These are phyloP conservation scores for Ellobius talpinus DNA, from an alignment of 2,113 vertebrate species.

Conservation along the genomic window DNA sequence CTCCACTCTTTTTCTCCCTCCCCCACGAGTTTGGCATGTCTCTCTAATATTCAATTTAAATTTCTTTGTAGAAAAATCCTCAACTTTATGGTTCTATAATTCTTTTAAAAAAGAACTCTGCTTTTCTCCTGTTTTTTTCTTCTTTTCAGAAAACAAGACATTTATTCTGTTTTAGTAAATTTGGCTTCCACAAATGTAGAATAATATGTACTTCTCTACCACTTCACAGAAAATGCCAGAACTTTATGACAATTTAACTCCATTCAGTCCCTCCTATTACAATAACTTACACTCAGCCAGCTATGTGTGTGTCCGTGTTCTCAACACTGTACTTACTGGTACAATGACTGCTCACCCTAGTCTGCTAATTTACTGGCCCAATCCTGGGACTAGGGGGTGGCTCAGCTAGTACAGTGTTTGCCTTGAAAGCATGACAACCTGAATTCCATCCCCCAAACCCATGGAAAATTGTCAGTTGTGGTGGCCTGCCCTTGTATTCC, in stretches of 20 bases:
- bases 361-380: neutral
- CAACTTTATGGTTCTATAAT: conserved; percentile 36
- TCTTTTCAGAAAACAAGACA: conserved; percentile 40
- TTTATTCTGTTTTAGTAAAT: conserved; percentile 69
- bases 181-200: conserved; percentile 13
- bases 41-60: conserved; percentile 34
- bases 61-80: conserved; percentile 38
- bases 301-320: neutral
- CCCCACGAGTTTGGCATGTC: neutral
- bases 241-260: conserved; percentile 10
- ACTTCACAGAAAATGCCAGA: conserved; percentile 63
- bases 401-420: neutral
- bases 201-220: conserved; percentile 37
- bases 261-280: neutral
- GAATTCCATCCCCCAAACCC: neutral
- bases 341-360: neutral
- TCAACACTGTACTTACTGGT: neutral
- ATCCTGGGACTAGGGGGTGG: neutral
- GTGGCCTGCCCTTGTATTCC: neutral
- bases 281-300: conserved; percentile 9
- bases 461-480: too few species aligned
- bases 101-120: conserved; percentile 35
- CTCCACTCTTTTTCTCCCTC: neutral
- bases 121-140: neutral
- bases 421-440: neutral